These are phyloP conservation scores for Liposcelis brunnea DNA, from an alignment of 2,888 invertebrate species.

Conservation along the genomic window DNA sequence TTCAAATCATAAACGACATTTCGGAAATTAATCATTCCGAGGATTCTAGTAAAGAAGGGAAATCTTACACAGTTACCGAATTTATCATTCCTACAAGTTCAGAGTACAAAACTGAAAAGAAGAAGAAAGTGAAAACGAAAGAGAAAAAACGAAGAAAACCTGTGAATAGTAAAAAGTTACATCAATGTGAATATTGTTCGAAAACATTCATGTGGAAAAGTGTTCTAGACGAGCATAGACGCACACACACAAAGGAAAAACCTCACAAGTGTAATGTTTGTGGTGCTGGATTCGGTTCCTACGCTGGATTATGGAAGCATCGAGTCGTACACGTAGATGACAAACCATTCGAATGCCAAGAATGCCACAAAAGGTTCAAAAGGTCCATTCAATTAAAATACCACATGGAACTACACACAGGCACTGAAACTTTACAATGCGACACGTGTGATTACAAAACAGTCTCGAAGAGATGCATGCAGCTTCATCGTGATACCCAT, in stretches of 20 bases:
- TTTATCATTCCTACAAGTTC: no score
- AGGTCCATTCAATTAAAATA: conserved; percentile 1
- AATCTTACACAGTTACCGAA: no score
- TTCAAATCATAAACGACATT: no score
- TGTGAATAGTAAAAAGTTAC: background rate
- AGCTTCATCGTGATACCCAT: background rate
- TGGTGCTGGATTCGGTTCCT: background rate
- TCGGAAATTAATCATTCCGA: no score
- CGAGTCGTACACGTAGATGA: background rate
- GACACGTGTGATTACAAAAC: background rate
- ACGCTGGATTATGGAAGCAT: conserved; percentile 5
- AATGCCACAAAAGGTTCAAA: background rate
- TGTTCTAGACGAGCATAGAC: background rate
- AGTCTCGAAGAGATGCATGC: background rate
- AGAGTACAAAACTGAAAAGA: no score
- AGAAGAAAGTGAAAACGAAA: no score
- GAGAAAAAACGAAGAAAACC: background rate
- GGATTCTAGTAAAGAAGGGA: no score
- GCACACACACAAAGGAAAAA: conserved; percentile 1
- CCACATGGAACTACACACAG: conserved; percentile 2
- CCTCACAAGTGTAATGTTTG: conserved; percentile 3
- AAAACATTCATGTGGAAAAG: conserved; percentile 5
- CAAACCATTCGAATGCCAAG: conserved; percentile 1
- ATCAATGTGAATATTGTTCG: background rate
- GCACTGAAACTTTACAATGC: conserved; percentile 2